Evolutionary conservation across 2,888 invertebrate genomes (phyloP).

Genomic region (Melieria picta): DNA sequence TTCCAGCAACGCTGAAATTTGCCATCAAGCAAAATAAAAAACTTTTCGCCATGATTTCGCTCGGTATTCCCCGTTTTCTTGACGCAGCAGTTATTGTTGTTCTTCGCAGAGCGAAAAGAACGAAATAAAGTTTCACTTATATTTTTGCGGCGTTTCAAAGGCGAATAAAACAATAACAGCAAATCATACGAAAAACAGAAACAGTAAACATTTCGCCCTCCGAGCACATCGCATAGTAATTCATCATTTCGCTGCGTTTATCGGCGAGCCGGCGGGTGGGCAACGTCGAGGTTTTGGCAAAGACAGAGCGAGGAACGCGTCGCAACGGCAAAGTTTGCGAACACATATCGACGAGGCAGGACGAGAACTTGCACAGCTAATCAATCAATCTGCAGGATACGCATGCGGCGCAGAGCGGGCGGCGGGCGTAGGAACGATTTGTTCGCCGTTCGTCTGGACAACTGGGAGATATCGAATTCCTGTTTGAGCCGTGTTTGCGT

Average conservation of each 20-base stretch:
- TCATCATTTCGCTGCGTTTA: neutral
- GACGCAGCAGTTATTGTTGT: too few species aligned
- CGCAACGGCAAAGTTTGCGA: neutral
- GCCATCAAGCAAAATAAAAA: too few species aligned
- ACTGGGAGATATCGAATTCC: neutral
- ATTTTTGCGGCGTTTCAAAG: too few species aligned
- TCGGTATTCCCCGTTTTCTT: too few species aligned
- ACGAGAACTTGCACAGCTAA: neutral
- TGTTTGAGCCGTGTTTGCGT: neutral
- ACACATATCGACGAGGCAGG: neutral
- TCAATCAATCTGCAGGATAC: conserved; percentile 14
- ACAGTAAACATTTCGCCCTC: conserved; percentile 5
- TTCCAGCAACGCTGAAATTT: too few species aligned
- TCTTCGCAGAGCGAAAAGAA: too few species aligned
- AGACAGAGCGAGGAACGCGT: neutral
- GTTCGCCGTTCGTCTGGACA: neutral
- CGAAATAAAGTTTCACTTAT: too few species aligned
- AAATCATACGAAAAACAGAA: too few species aligned
- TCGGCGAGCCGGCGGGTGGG: neutral
- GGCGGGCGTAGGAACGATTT: too few species aligned
- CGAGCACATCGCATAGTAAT: neutral
- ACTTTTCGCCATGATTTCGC: too few species aligned
- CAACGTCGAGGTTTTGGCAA: neutral
- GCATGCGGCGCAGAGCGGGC: neutral
- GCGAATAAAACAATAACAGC: too few species aligned